Base-by-base conservation (phyloP, 2,797 vertebrate species). In the Enteromius trimaculatus region DNA sequence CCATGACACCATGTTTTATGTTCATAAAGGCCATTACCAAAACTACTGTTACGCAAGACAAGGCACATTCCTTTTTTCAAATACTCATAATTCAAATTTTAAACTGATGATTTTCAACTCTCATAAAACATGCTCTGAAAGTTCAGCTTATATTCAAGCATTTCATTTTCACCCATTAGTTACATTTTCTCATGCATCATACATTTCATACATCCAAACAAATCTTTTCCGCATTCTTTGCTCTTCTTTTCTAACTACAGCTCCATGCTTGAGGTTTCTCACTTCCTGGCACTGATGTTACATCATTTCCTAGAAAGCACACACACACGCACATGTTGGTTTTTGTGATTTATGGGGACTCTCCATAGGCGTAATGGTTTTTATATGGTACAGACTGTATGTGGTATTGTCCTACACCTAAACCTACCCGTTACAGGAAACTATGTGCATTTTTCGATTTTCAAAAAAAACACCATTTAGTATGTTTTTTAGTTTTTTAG, bases 21-120 rank as follows among this genome's bases (percentile, higher is more conserved):
- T 65, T 65, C 26, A 19, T 19, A 78, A 65, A 51, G 19, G 13
- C 21, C 42, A 66, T 79, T 68, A 68, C 47, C 66, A 42, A 49
- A 78, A 78, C 58, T 17, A 17, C 58, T 23, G 58, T 78, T 51
- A 68, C 47, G 64, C 21, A n/a, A 68, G 64, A 13, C 26, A 78
- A 49, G 10, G 19, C 8, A 60, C 55, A 64, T 0, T 9, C 23
- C 7, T 47, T 13, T 68, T 13, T 55, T 34, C 4, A 79, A 68
- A 68, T 53, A 7, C 26, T 16, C 51, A 23, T 10, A 9, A 0
- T 23, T 23, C 2, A 51, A 51, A 51, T 49, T 49, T 2, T 16
- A 34, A 3, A 64, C 1, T 34, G 6, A 21, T 11, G 42, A 13
- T 64, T 62, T 53, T 75, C 1, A 16, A 53, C n/a, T 58, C 13